Base-by-base conservation (phyloP, 1,140 invertebrate species). In the Drosophila tristis region DNA sequence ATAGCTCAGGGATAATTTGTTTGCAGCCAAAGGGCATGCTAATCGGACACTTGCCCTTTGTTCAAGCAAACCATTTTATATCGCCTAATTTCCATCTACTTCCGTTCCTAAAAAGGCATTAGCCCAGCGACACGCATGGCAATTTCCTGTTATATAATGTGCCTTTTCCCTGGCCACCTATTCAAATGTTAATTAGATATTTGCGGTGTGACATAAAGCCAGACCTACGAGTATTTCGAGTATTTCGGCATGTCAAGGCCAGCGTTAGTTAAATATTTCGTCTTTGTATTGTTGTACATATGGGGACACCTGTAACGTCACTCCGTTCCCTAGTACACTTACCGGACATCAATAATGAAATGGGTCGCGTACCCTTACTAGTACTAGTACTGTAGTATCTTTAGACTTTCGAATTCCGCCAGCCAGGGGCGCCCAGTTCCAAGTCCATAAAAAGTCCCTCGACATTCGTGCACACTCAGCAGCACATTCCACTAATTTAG, bases 101-200 rank as follows among this genome's bases (percentile, higher is more conserved):
- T 68, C 35, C 67, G 67, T 43, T 73, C n/a, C 31, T 5, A 50
- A 57, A 51, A 79, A 61, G 48, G 62, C 78, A 80, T 62, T 75
- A 87, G 78, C 74, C 74, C 57, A 65, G 48, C 4, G 65, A 75
- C 81, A 86, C 81, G 84, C 82, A 81, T 81, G 56, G 78, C 75
- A 71, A 86, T 78, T 78, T 86, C 74, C 78, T 55, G 45, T 72
- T 67, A 53, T 60, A 68, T 78, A 78, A 65, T 58, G 55, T 56
- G 53, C 65, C 62, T 66, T 68, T 39, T 47, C 26, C 59, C 59
- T 51, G 35, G 53, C 49, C 59, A 60, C 55, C 62, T 66, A 78
- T 86, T 74, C 49, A 25, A 49, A 75, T 75, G 72, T 43, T 74
- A 75, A 75, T 75, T 67, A 75, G 62, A 61, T 45, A 61, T 48